Evolutionary conservation across 1,140 invertebrate species (phyloP).

Genomic region (Lordiphosa mommai): DNA sequence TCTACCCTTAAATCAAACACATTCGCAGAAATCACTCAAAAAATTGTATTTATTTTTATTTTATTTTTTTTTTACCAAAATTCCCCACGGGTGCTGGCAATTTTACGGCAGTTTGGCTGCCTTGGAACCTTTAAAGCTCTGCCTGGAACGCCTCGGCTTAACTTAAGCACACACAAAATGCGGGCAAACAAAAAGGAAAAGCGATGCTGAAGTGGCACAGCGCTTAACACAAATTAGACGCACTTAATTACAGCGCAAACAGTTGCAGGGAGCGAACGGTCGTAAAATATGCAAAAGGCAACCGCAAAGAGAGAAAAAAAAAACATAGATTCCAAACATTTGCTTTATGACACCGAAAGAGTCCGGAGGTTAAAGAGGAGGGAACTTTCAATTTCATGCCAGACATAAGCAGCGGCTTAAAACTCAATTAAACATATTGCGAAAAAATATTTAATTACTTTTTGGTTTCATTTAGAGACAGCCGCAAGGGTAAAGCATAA

Average conservation of each 20-base stretch:
- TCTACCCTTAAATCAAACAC: constrained; percentile 16
- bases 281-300: constrained; percentile 47
- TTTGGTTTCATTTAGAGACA: constrained; percentile 30
- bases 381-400: constrained; percentile 43
- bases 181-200: constrained; percentile 6
- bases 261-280: constrained; percentile 36
- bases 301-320: constrained; percentile 34
- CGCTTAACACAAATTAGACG: constrained; percentile 77
- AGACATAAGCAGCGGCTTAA: constrained; percentile 62
- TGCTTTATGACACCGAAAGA: not conserved
- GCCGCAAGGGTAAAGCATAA: not conserved
- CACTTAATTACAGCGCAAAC: constrained; percentile 76
- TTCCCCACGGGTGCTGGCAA: constrained; percentile 45
- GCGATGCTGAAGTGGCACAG: constrained; percentile 60
- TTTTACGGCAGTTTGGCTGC: constrained; percentile 59
- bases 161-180: constrained; percentile 23
- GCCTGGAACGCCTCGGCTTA: constrained; percentile 31
- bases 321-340: constrained; percentile 27
- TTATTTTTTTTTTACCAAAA: constrained; percentile 17
- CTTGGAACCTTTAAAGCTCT: constrained; percentile 57
- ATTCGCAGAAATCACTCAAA: constrained; percentile 58
- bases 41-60: constrained; percentile 27
- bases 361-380: not conserved
- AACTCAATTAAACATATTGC: constrained; percentile 74
- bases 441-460: constrained; percentile 67